Percentiles rank a stretch among this genome's conserved stretches.
phyloP scores from a whole-genome alignment of 2,888 invertebrate genomes.

The Drosophila nr. medialis region DNA sequence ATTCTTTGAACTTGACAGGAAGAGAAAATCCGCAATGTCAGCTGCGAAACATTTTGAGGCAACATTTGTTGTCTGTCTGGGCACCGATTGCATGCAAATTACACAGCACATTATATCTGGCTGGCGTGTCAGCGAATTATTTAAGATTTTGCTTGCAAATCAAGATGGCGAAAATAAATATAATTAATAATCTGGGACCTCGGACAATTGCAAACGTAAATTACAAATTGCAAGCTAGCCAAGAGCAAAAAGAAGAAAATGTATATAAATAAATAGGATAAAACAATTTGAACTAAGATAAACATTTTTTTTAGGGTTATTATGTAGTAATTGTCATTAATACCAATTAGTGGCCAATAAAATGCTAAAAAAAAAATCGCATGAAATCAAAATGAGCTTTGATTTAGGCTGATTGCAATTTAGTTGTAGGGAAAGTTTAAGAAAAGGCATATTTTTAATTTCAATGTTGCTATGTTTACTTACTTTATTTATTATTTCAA shows the following conservation, averaged over 20 bases:
- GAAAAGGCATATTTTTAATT: not conserved
- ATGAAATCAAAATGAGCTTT: not conserved
- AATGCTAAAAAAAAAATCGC: not conserved
- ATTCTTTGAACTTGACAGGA: slow-evolving; percentile 21
- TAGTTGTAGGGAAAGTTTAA: not conserved
- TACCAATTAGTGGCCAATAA: not conserved
- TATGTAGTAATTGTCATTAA: slow-evolving; percentile 39
- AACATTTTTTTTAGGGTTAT: slow-evolving; percentile 18
- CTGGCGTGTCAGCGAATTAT: slow-evolving; percentile 16
- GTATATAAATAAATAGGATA: not conserved
- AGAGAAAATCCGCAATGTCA: slow-evolving; percentile 16
- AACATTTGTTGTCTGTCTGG: slow-evolving; percentile 2
- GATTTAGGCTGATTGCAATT: not conserved
- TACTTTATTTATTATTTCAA: too few species aligned
- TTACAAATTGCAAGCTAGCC: slow-evolving; percentile 25
- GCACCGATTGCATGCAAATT: slow-evolving; percentile 13
- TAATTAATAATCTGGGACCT: slow-evolving; percentile 52
- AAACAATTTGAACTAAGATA: slow-evolving; percentile 36
- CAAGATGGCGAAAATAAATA: slow-evolving; percentile 32
- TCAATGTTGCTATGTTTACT: too few species aligned
- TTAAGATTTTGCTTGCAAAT: slow-evolving; percentile 19
- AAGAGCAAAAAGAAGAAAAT: slow-evolving; percentile 4
- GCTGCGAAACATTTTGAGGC: not conserved
- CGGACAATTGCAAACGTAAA: slow-evolving; percentile 50
- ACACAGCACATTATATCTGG: slow-evolving; percentile 30